phyloP scores from a whole-genome alignment of 2,888 invertebrate genomes.

The Chrysolina americana region DNA sequence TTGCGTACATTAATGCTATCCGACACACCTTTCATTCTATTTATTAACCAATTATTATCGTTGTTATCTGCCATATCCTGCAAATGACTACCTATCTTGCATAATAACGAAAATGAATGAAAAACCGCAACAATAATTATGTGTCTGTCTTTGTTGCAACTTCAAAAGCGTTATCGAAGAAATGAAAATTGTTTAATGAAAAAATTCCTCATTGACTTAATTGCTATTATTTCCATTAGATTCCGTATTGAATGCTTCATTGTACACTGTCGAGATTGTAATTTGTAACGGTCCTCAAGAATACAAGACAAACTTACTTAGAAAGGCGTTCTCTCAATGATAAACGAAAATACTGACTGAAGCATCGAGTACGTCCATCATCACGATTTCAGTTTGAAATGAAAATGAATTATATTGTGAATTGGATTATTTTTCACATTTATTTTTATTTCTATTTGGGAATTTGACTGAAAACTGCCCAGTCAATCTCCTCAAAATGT shows the following conservation, averaged over 20 bases:
- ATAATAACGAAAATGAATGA: slow-evolving; percentile 7
- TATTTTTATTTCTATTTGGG: too few relatives aligned
- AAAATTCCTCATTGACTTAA: slow-evolving; percentile 1
- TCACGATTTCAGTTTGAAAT: too few relatives aligned
- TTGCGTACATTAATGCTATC: not conserved
- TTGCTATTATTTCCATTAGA: slow-evolving; percentile 8
- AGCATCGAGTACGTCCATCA: not conserved
- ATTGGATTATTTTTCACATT: too few relatives aligned
- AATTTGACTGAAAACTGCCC: too few relatives aligned
- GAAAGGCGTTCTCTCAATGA: not conserved
- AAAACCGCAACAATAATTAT: slow-evolving; percentile 13
- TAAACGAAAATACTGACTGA: not conserved
- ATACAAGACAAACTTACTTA: not conserved
- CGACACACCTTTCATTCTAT: slow-evolving; percentile 1
- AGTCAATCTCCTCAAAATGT: too few relatives aligned
- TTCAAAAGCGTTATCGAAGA: slow-evolving; percentile 2
- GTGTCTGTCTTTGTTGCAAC: not conserved
- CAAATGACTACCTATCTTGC: slow-evolving; percentile 7
- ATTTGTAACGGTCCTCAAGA: slow-evolving; percentile 1
- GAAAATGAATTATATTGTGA: too few relatives aligned
- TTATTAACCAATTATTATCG: slow-evolving; percentile 12
- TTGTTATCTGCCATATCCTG: slow-evolving; percentile 11
- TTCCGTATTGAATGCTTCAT: slow-evolving; percentile 1
- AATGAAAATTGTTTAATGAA: slow-evolving; percentile 2
- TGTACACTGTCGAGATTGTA: not conserved